A percentile compares a stretch with the other conserved stretches of the same genome.
These are phyloP conservation scores for Corythornis leucogaster DNA, from an alignment of 2,797 vertebrate species.

Conservation along the genomic window DNA sequence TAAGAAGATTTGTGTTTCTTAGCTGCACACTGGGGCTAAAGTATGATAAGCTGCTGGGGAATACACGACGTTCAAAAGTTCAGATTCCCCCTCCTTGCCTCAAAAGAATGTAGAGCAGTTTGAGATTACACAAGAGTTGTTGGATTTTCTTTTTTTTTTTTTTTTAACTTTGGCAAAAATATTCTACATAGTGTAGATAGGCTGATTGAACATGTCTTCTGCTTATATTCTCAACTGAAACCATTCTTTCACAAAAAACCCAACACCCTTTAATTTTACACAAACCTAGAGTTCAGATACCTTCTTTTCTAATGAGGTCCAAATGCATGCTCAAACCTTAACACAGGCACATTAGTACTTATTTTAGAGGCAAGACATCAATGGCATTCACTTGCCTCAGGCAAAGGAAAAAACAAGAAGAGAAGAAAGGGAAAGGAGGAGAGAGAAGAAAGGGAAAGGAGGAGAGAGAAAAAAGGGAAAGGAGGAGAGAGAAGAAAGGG, in stretches of 20 bases:
- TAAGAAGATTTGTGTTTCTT: constrained; percentile 47
- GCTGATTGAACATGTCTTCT: neutral
- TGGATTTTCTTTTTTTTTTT: neutral
- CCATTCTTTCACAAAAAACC: neutral
- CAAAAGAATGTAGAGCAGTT: neutral
- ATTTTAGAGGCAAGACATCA: neutral
- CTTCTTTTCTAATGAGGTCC: neutral
- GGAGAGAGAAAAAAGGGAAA: too few relatives aligned
- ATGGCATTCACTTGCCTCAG: neutral
- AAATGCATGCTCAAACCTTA: neutral
- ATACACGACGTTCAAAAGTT: neutral
- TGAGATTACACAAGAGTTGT: neutral
- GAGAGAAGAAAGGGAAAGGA: too few relatives aligned
- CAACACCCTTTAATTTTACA: neutral
- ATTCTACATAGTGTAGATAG: neutral
- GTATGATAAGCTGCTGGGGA: constrained; percentile 22
- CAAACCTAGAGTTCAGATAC: neutral
- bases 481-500: too few relatives aligned
- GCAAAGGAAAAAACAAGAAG: too few relatives aligned
- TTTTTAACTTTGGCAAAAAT: neutral
- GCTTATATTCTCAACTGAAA: neutral
- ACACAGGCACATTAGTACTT: neutral
- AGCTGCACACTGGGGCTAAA: neutral
- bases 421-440: too few relatives aligned
- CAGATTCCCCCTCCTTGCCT: neutral